phyloP scores from a whole-genome alignment of 2,888 invertebrate genomes.

The Tenodera sinensis region DNA sequence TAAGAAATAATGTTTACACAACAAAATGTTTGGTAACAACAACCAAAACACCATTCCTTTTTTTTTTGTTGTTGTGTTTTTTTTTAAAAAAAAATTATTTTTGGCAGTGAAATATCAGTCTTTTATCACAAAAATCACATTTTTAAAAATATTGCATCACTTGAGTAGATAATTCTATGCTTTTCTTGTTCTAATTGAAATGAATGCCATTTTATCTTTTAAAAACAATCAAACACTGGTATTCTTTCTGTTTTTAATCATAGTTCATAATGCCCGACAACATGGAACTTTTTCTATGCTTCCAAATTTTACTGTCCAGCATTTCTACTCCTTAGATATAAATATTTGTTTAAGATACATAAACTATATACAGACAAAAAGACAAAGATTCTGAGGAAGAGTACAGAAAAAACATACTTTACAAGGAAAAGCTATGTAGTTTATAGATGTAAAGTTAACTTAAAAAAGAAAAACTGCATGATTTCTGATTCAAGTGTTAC shows the following conservation, averaged over 20 bases:
- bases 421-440: background rate
- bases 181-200: background rate
- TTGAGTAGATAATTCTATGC: background rate
- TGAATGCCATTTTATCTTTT: background rate
- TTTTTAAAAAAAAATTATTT: constrained; percentile 26
- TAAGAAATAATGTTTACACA: background rate
- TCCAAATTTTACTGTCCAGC: background rate
- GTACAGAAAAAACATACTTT: background rate
- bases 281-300: background rate
- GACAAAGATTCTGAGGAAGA: background rate
- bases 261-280: background rate
- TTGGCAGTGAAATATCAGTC: constrained; percentile 45
- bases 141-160: constrained; percentile 25
- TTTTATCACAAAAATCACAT: constrained; percentile 36
- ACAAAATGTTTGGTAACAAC: background rate
- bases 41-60: background rate
- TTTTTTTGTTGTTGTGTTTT: background rate
- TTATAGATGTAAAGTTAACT: background rate
- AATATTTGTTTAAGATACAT: background rate
- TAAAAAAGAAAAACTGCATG: background rate
- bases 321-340: background rate
- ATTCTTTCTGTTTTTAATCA: background rate
- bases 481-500: background rate
- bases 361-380: background rate
- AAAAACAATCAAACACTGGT: background rate